Conservation (phyloP, 2,797 vertebrate genomes). For the Cynodonichthys magdalenae region DNA sequence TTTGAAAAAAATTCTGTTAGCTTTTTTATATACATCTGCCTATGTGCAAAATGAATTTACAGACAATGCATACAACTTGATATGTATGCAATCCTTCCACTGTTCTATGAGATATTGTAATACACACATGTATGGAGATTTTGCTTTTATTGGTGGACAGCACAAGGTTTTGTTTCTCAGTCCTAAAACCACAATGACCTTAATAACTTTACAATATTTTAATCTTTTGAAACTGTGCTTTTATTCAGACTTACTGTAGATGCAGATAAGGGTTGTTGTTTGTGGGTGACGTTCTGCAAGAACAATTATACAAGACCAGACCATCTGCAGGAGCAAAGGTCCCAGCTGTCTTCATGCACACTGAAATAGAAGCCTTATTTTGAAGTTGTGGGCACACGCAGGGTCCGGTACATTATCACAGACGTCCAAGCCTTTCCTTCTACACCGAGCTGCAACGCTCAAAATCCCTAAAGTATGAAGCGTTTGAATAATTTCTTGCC, state of each 20-base stretch:
- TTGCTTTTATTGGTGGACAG: too few relatives aligned
- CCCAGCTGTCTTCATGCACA: slow-evolving; percentile 13
- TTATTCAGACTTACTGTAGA: background rate
- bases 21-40: too few relatives aligned
- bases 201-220: background rate
- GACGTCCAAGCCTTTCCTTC: slow-evolving; percentile 30
- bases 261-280: background rate
- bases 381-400: slow-evolving; percentile 25
- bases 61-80: too few relatives aligned
- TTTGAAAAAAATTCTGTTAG: too few relatives aligned
- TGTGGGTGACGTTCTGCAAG: slow-evolving; percentile 5
- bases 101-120: too few relatives aligned
- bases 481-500: slow-evolving; percentile 62
- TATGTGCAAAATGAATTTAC: too few relatives aligned
- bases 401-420: slow-evolving; percentile 39
- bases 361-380: slow-evolving; percentile 27
- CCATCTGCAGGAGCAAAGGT: slow-evolving; percentile 29
- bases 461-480: slow-evolving; percentile 50
- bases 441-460: slow-evolving; percentile 22
- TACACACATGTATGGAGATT: too few relatives aligned
- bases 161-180: too few relatives aligned
- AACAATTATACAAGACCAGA: slow-evolving; percentile 12
- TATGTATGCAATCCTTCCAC: too few relatives aligned
- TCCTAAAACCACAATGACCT: background rate
- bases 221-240: background rate